Evolutionary conservation across 2,797 vertebrate genomes (phyloP), one percentile per base, ranked within the genome.

Genomic region (Gastrophryne carolinensis): DNA sequence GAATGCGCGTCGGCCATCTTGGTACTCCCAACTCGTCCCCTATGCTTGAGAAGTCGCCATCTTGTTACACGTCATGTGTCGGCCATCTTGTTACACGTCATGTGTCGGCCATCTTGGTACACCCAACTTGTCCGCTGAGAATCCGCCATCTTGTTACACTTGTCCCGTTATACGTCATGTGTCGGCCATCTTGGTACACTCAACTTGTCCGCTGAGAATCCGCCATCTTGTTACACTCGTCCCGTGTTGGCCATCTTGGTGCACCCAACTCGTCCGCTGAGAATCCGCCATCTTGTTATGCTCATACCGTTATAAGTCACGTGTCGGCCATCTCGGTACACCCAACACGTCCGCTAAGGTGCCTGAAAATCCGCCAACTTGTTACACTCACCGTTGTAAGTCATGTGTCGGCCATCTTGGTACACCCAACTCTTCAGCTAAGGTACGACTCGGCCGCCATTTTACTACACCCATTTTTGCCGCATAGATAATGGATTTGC

Each of bases 131-230:
- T 35, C 12, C 2, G 3, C 3, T 35, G 56, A 5, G 12, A 12
- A n/a, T 21, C 17, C 30, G 21, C 60, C 60, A 63, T 63, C 60
- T 63, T 63, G 39, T 13, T 63, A 11, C 60, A 44, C 60, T n/a
- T n/a, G n/a, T n/a, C n/a, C 35, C 37, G 2, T 13, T 8, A n/a
- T n/a, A 2, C 5, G 12, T 13, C 5, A 3, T 39, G 9, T 52
- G 24, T 3, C 3, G 1, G 15, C 62, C 24, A 49, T 53, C 9
- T 23, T 53, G 19, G 17, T 53, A 54, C 52, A 26, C 52, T 24
- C 24, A 29, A 1, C 3, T 11, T n/a, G 29, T 10, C 15, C 2
- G n/a, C n/a, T 1, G 1, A 3, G 3, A 5, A 15, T 2, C 7
- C 11, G 2, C 9, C n/a, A n/a, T n/a, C n/a, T n/a, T n/a, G n/a